These are phyloP conservation scores for Aplocera efformata DNA, from an alignment of 2,888 invertebrate species.

Conservation along the genomic window DNA sequence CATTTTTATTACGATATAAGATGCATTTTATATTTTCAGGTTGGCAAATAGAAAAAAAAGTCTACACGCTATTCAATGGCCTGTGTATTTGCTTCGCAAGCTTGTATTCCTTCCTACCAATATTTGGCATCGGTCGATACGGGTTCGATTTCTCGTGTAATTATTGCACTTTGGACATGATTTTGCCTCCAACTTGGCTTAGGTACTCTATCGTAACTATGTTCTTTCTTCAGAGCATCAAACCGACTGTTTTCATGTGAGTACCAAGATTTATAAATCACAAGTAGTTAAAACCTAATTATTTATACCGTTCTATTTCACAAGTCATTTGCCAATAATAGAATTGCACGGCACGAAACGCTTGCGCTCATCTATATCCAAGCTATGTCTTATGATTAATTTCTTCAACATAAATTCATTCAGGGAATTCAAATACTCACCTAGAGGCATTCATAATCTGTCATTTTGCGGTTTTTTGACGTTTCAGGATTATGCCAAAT, in stretches of 20 bases:
- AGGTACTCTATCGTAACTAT: conserved; percentile 48
- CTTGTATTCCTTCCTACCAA: conserved; percentile 57
- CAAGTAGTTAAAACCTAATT: too few relatives aligned
- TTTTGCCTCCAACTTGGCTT: conserved; percentile 47
- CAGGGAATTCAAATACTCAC: too few relatives aligned
- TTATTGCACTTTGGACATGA: conserved; percentile 62
- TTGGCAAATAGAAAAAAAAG: conserved; percentile 51
- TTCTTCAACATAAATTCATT: too few relatives aligned
- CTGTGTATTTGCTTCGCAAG: conserved; percentile 54
- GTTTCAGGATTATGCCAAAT: too few relatives aligned
- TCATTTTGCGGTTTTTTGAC: too few relatives aligned
- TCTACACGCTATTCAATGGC: conserved; percentile 51
- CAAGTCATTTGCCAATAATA: too few relatives aligned
- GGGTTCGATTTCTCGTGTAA: conserved; percentile 63
- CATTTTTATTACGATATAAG: too few relatives aligned
- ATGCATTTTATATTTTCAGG: conserved; percentile 53
- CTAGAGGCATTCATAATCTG: too few relatives aligned
- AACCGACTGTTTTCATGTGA: conserved; percentile 64
- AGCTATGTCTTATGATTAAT: background rate
- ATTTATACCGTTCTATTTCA: too few relatives aligned
- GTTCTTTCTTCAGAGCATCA: conserved; percentile 56
- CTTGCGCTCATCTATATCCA: background rate
- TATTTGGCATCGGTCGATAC: conserved; percentile 60
- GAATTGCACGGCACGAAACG: too few relatives aligned
- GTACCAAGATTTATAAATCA: conserved; percentile 25